Evolutionary conservation across 2,888 invertebrate species (phyloP), one percentile per base, ranked within the genome.

Genomic region (Agrotis ipsilon): DNA sequence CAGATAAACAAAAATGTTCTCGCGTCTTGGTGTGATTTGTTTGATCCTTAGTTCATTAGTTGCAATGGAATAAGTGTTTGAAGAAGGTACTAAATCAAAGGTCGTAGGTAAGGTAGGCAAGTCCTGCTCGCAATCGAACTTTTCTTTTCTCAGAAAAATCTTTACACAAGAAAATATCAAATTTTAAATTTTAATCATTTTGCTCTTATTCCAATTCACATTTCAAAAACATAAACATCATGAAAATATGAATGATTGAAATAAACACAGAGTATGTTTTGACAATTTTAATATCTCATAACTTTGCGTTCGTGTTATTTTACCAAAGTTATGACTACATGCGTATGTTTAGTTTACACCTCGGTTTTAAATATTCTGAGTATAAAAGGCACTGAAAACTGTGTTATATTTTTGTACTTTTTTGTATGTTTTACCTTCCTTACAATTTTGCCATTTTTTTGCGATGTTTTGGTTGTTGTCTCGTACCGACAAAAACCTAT

Each of bases 351-450:
- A n/a, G n/a, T n/a, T 24, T 49, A 45, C 32, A 19, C 16, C 5
- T 39, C 1, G 1, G 13, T 48, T 54, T 58, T 49, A 54, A 66
- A 76, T 65, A 78, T 76, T 76, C 57, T 60, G 27, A 43, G 65
- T 65, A 39, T 18, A 9, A 48, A 58, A 45, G 45, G 4, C 45
- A 45, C 51, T 62, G 52, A 72, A 64, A 71, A 24, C 19, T 52
- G 64, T 14, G n/a, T 18, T 13, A 55, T 24, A 13, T 46, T 21
- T 60, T 21, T 60, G 58, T 62, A 45, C 11, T 5, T 54, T 1
- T 48, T 48, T 52, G 3, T 49, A 51, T n/a, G 6, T 61, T 21
- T 64, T 52, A 24, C 5, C n/a, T 70, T 64, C 11, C 13, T 39
- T 2, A 39, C 39, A 39, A 0, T 39, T 1, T 1, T 9, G 39